Evolutionary conservation across 2,113 vertebrate genomes (phyloP), one percentile per base, ranked within the genome.

Genomic region (Sinocyclocheilus anshuiensis): DNA sequence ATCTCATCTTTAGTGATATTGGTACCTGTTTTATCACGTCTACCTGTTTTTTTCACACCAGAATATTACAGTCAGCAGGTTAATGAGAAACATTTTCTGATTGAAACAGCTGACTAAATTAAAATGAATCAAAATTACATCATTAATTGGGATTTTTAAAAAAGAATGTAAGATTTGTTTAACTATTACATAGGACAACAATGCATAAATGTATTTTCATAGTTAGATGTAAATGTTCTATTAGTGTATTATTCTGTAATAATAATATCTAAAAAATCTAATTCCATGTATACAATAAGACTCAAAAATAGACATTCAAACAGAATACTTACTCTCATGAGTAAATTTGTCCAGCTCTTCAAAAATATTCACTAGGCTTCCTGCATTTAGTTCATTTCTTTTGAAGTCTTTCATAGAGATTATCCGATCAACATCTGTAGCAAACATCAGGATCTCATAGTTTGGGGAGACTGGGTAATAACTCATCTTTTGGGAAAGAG

Each of bases 371-470:
- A 0, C 0, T 12, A 86, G 18, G 2, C 0, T 16, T 4, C 0
- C 0, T 20, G 6, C 2, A 1, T 3, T 20, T 26, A 26, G 26
- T 26, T 26, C 1, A 26, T 0, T 0, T 0, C 6, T 0, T 7
- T 88, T 63, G 71, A 89, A 91, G 39, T 93, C 53, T 1, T 81
- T 7, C 83, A 96, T 94, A n/a, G 48, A 85, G 50, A 91, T 86
- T 59, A 93, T 72, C 59, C 53, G 12, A 0, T 0, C 3, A 5
- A 92, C 5, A 0, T 26, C 26, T 26, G 26, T 26, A 26, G 26
- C 26, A 26, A 26, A 26, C 26, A 26, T 26, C 26, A 26, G 26
- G 26, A 26, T 26, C 26, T 26, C 26, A 26, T 26, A 26, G 26
- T 26, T 26, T 26, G 26, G 26, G 26, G 26, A 26, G 26, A 26